These are phyloP conservation scores for Haliclystus octoradiatus DNA, from an alignment of 30 jellyfish, hydroid and myxozoan species.

Conservation along the genomic window DNA sequence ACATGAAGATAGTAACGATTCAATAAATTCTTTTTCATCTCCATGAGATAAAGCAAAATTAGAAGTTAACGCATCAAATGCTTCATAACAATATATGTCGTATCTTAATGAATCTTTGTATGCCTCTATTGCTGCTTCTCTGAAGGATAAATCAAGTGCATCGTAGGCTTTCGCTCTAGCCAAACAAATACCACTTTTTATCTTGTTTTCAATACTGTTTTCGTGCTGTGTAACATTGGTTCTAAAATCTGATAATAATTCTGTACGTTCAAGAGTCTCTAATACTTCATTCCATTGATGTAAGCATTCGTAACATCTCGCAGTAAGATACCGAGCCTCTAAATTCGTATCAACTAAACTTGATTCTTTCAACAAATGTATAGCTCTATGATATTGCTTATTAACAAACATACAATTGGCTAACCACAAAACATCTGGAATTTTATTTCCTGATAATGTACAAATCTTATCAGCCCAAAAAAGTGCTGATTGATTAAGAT, in stretches of 20 bases:
- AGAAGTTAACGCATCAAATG: slow-evolving; percentile 61
- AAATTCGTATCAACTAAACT: slow-evolving; percentile 42
- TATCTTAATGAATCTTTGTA: slow-evolving; percentile 67
- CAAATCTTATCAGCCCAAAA: slow-evolving; percentile 95
- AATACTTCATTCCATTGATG: slow-evolving; percentile 77
- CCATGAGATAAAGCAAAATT: slow-evolving; percentile 53
- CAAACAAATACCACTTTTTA: slow-evolving; percentile 61
- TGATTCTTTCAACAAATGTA: slow-evolving; percentile 42
- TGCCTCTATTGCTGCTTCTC: slow-evolving; percentile 60
- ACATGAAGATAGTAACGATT: slow-evolving; percentile 50
- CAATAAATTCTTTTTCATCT: slow-evolving; percentile 59
- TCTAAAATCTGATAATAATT: slow-evolving; percentile 14
- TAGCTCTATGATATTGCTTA: slow-evolving; percentile 69
- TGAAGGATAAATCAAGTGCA: slow-evolving; percentile 39
- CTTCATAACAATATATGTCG: slow-evolving; percentile 90
- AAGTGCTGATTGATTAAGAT: slow-evolving; percentile 63
- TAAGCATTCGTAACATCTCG: slow-evolving; percentile 54
- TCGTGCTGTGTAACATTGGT: slow-evolving; percentile 11
- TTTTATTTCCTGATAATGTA: slow-evolving; percentile 54
- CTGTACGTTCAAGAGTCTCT: slow-evolving; percentile 35
- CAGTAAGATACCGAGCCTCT: slow-evolving; percentile 61
- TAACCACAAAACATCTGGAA: slow-evolving; percentile 78
- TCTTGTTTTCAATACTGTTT: slow-evolving; percentile 28
- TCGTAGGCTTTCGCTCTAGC: slow-evolving; percentile 72
- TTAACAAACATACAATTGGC: slow-evolving; percentile 63